phyloP scores from a whole-genome alignment of 37 sponge, comb jelly and placozoan species.

The Oopsacas minuta region DNA sequence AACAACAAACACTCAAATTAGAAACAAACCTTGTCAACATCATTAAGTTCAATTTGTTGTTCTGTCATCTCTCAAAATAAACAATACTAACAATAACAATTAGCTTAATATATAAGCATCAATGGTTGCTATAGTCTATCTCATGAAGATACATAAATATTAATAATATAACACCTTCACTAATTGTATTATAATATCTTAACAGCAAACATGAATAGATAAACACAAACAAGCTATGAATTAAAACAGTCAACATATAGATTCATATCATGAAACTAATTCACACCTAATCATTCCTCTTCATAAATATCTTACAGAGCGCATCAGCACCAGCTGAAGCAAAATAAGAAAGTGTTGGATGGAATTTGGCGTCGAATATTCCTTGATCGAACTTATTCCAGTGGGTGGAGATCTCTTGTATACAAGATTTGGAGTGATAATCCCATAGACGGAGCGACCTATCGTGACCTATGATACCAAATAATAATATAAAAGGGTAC shows the following conservation, averaged over 20 bases:
- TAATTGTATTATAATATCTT: too few relatives aligned
- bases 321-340: conserved; percentile 90
- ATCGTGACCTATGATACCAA: conserved; percentile 69
- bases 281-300: neutral
- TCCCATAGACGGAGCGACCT: conserved; percentile 89
- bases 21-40: neutral
- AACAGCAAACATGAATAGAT: too few relatives aligned
- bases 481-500: neutral
- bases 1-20: neutral
- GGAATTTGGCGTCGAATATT: conserved; percentile 70
- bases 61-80: neutral
- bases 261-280: too few relatives aligned
- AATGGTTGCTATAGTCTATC: neutral
- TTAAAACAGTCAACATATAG: too few relatives aligned
- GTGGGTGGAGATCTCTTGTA: conserved; percentile 78
- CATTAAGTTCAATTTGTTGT: neutral
- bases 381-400: conserved; percentile 72
- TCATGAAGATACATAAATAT: too few relatives aligned
- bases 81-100: neutral
- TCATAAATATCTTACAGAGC: conserved; percentile 63
- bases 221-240: too few relatives aligned
- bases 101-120: neutral
- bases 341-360: conserved; percentile 58
- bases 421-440: conserved; percentile 69
- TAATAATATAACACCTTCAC: too few relatives aligned